Evolutionary conservation across 2,888 invertebrate species (phyloP).

Genomic region (Tetranychus piercei): DNA sequence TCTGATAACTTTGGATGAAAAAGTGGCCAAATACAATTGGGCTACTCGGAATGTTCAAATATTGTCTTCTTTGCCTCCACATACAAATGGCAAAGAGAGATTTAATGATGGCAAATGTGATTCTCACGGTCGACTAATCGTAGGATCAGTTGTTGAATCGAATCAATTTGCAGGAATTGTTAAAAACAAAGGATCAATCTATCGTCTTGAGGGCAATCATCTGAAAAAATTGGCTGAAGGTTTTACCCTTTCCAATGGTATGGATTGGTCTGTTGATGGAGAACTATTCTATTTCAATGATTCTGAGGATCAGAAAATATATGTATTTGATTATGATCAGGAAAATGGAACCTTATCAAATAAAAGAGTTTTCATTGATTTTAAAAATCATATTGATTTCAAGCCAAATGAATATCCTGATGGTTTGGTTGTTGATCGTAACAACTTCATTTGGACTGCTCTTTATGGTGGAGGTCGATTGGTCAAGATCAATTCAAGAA

Average conservation of each 20-base stretch:
- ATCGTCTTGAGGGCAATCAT: conserved; percentile 2
- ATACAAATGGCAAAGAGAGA: conserved; percentile 29
- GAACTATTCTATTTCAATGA: conserved; percentile 17
- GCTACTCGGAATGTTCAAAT: not conserved
- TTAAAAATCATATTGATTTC: conserved; percentile 3
- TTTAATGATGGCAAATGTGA: conserved; percentile 65
- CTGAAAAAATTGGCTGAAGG: not conserved
- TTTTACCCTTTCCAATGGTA: conserved; percentile 19
- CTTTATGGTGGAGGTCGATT: conserved; percentile 17
- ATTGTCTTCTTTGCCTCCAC: not conserved
- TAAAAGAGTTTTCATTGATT: conserved; percentile 15
- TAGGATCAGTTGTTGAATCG: conserved; percentile 37
- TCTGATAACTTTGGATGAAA: not conserved
- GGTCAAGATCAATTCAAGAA: conserved; percentile 9
- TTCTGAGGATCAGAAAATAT: conserved; percentile 18
- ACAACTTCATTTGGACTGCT: conserved; percentile 13
- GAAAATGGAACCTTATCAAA: conserved; percentile 13
- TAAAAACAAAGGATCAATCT: conserved; percentile 14
- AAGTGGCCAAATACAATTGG: not conserved
- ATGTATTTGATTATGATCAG: conserved; percentile 17
- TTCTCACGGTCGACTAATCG: conserved; percentile 50
- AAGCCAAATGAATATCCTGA: conserved; percentile 16
- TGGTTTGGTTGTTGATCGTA: conserved; percentile 17
- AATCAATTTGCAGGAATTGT: conserved; percentile 4
- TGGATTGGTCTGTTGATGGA: conserved; percentile 16